Evolutionary conservation across 2,797 vertebrate species (phyloP).

Genomic region (Craterocephalus amniculus): DNA sequence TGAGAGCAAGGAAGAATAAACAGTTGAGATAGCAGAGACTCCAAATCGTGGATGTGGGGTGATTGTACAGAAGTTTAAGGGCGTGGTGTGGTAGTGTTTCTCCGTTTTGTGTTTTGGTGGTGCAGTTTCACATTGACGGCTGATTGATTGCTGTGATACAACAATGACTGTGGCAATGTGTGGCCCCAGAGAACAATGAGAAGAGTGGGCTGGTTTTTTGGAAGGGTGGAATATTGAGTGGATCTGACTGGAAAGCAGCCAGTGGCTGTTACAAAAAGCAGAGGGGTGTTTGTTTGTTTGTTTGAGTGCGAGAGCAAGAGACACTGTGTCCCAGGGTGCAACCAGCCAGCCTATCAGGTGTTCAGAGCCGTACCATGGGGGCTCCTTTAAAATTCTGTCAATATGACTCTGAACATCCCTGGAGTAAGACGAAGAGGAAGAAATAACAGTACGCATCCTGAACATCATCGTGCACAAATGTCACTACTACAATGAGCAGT

Average conservation of each 20-base stretch:
- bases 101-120: conserved; percentile 49
- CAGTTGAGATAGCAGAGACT: conserved; percentile 28
- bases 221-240: conserved; percentile 73
- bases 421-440: conserved; percentile 6
- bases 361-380: conserved; percentile 38
- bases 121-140: conserved; percentile 58
- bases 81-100: conserved; percentile 6
- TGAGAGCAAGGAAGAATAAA: neutral
- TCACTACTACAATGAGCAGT: conserved; percentile 9
- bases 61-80: conserved; percentile 21
- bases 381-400: conserved; percentile 57
- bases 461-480: conserved; percentile 18
- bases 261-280: conserved; percentile 56
- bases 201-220: conserved; percentile 66
- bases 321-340: conserved; percentile 29
- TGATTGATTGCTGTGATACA: conserved; percentile 74
- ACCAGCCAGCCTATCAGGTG: conserved; percentile 45
- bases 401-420: conserved; percentile 21
- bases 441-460: conserved; percentile 15
- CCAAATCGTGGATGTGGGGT: conserved; percentile 21
- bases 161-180: conserved; percentile 64
- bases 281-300: conserved; percentile 30
- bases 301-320: conserved; percentile 1
- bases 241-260: conserved; percentile 75
- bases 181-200: conserved; percentile 63